These are phyloP conservation scores for Clarias macrocephalus DNA, from an alignment of 2,113 vertebrate species.

Conservation along the genomic window DNA sequence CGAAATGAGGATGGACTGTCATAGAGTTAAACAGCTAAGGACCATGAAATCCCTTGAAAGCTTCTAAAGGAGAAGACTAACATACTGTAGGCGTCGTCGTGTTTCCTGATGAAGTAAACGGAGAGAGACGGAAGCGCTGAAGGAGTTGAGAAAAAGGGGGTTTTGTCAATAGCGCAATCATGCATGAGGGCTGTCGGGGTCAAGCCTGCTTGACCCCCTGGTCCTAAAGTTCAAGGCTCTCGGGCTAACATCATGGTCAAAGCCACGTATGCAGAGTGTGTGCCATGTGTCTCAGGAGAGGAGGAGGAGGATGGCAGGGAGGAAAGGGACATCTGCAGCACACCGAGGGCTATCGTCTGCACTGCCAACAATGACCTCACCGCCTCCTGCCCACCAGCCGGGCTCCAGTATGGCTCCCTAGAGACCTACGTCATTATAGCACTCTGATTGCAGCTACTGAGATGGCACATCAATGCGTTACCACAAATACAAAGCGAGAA, in stretches of 20 bases:
- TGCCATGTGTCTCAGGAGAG: slow-evolving; percentile 14
- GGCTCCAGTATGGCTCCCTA: slow-evolving; percentile 45
- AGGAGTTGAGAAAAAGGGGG: neutral
- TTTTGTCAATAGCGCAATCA: slow-evolving; percentile 10
- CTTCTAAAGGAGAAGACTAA: neutral
- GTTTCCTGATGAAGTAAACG: neutral
- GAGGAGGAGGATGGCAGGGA: slow-evolving; percentile 35
- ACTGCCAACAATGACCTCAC: slow-evolving; percentile 54
- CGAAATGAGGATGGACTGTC: too few species aligned
- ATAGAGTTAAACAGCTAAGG: too few species aligned
- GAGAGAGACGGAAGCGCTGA: neutral
- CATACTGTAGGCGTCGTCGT: too few species aligned
- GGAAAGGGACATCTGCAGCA: slow-evolving; percentile 48
- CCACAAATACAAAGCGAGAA: slow-evolving; percentile 27
- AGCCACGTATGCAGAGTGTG: slow-evolving; percentile 16
- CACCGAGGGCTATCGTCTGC: slow-evolving; percentile 38
- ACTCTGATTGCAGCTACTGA: slow-evolving; percentile 28
- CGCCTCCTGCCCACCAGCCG: slow-evolving; percentile 40
- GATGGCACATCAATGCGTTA: slow-evolving; percentile 27
- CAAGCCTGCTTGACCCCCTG: slow-evolving; percentile 46
- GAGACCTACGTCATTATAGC: slow-evolving; percentile 35
- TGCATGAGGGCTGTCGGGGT: slow-evolving; percentile 38
- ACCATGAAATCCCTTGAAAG: too few species aligned
- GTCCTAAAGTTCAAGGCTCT: slow-evolving; percentile 32
- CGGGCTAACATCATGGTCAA: slow-evolving; percentile 32